Evolutionary conservation across 1,140 invertebrate species (phyloP).

Genomic region (Himalopsyche phryganea): DNA sequence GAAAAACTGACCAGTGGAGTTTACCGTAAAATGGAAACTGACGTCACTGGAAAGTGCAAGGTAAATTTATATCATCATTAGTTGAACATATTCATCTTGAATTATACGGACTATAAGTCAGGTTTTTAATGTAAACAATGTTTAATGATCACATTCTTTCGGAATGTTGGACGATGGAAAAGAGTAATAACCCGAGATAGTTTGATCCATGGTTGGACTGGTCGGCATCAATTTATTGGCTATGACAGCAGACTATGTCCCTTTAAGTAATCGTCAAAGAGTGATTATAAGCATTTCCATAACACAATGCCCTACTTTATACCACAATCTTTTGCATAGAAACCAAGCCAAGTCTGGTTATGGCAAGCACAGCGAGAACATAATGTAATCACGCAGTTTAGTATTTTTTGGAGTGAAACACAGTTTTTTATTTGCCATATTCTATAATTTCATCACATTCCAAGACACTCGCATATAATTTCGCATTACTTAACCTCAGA

Average conservation of each 20-base stretch:
- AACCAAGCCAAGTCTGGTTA: neutral
- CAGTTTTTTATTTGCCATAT: neutral
- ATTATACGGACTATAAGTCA: neutral
- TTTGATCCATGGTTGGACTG: too few species aligned
- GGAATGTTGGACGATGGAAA: neutral
- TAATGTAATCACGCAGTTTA: neutral
- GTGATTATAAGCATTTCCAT: too few species aligned
- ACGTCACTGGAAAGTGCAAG: constrained; percentile 64
- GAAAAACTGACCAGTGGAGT: constrained; percentile 48
- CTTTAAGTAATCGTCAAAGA: too few species aligned
- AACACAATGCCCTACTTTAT: too few species aligned
- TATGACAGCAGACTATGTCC: too few species aligned
- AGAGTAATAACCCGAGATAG: neutral
- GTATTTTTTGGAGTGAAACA: neutral
- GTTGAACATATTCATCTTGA: neutral
- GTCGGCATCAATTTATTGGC: too few species aligned
- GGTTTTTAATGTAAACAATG: neutral
- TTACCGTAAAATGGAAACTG: constrained; percentile 65
- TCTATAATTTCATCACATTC: neutral
- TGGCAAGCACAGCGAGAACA: neutral
- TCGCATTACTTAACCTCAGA: neutral
- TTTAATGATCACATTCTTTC: neutral
- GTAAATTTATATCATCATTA: neutral
- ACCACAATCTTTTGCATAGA: too few species aligned
- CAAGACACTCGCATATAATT: neutral